A percentile compares a stretch with the other conserved stretches of the same genome.
These are phyloP conservation scores for Baryphthengus martii DNA, from an alignment of 2,113 vertebrate genomes.

Conservation along the genomic window DNA sequence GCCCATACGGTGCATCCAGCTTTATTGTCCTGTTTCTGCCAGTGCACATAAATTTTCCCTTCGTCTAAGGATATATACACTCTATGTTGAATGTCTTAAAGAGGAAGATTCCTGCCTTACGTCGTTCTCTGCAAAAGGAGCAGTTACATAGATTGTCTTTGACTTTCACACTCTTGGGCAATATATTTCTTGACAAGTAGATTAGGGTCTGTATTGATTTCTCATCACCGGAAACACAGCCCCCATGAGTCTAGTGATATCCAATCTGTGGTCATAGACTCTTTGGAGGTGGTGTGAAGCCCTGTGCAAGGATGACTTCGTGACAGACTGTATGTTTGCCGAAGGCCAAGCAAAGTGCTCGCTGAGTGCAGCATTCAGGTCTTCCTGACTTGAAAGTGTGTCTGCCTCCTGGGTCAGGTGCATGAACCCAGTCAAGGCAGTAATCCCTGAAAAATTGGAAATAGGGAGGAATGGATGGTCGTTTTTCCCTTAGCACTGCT, in stretches of 20 bases:
- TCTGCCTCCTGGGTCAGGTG: neutral
- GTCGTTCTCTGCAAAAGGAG: neutral
- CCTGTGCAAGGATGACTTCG: neutral
- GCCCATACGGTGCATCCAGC: no score
- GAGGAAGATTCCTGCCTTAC: neutral
- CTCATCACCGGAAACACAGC: neutral
- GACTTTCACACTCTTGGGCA: neutral
- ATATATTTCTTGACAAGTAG: neutral
- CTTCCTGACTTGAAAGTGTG: neutral
- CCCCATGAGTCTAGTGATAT: neutral
- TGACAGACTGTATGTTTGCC: neutral
- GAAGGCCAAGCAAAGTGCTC: neutral
- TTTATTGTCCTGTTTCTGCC: neutral
- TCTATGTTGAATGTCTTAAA: neutral
- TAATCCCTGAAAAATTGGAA: neutral
- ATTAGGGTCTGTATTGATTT: neutral
- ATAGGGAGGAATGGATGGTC: neutral
- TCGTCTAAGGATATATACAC: neutral
- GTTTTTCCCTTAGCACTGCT: neutral
- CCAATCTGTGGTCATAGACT: neutral
- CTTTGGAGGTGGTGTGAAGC: neutral
- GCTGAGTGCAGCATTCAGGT: neutral
- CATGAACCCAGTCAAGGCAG: neutral
- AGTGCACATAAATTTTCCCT: neutral
- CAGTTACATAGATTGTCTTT: neutral